A percentile compares a stretch with the other conserved stretches of the same genome.
Evolutionary conservation across 2,797 vertebrate genomes (phyloP).

Genomic region (Cynopterus sphinx): DNA sequence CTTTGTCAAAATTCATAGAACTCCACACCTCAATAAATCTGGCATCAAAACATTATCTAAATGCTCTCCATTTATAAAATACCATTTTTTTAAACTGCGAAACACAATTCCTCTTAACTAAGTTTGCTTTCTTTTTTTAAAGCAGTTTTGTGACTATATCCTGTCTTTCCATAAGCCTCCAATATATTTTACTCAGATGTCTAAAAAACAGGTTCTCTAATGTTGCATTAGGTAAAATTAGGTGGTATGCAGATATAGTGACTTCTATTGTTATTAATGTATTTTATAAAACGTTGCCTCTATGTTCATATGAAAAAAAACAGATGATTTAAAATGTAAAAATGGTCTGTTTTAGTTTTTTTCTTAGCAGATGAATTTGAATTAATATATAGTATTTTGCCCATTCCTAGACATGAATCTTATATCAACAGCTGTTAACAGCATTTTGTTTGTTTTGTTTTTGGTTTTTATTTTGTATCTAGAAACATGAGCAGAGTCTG

Average conservation of each 20-base stretch:
- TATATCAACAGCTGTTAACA: background rate
- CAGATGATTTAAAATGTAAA: background rate
- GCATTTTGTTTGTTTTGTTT: background rate
- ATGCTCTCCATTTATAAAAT: background rate
- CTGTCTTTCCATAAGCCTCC: background rate
- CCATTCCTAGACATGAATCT: background rate
- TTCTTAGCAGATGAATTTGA: background rate
- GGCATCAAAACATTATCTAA: background rate
- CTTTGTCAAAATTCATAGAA: too few species aligned
- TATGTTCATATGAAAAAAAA: background rate
- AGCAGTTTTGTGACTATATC: background rate
- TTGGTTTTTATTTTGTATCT: background rate
- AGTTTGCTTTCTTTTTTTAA: background rate
- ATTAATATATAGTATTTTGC: background rate
- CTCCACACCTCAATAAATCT: too few species aligned
- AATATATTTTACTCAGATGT: background rate
- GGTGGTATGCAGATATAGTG: background rate
- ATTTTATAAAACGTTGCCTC: conserved; percentile 30
- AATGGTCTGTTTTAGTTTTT: background rate
- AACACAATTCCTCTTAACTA: background rate
- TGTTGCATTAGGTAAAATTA: conserved; percentile 2
- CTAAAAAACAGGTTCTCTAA: conserved; percentile 29
- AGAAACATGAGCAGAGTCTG: background rate
- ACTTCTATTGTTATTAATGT: conserved; percentile 1
- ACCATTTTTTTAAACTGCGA: background rate